Base-by-base conservation (phyloP, 2,113 vertebrate genomes). In the Pyrgilauda ruficollis region DNA sequence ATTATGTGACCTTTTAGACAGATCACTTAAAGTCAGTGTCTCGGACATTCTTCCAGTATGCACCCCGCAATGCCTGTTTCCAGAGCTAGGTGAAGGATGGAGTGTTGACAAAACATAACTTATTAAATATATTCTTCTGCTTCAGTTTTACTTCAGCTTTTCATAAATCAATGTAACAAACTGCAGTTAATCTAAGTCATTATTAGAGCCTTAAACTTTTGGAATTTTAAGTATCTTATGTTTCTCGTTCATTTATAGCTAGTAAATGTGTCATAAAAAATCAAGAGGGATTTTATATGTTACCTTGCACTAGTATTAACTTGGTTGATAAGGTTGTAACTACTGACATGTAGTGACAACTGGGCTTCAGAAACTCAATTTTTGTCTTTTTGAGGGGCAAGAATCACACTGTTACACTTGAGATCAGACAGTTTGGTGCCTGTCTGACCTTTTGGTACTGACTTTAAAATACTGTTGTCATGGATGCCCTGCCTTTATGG, bases 241-340 rank as follows among this genome's bases (percentile, higher is more conserved):
- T 72, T 84, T 90, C 27, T 13, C 2, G 0, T 44, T 79, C 33
- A 30, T 39, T 77, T 95, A 61, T 41, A 96, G 66, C 39, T 76
- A 77, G 39, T 79, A 96, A 91, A 82, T 79, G 43, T 93, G 93
- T 89, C 81, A 94, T 72, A 85, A 87, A 58, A 88, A 86, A 93
- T 88, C 67, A 92, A 68, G 63, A 89, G 27, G 35, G 35, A 94
- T 94, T 93, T 90, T 86, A 46, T 66, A 73, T 55, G 31, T 93
- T 20, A 13, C 72, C 86, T 95, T 91, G 23, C 50, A 74, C 47
- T 76, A 75, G 33, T 76, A 80, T 91, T 93, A 94, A 87, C 61
- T 90, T 93, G 72, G 31, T 46, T 41, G 21, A 81, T 93, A 80
- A 69, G 46, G 46, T 84, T 91, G 26, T 43, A 84, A 46, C n/a